Base-by-base conservation (phyloP, 2,888 invertebrate species). In the Orchestes rusci region DNA sequence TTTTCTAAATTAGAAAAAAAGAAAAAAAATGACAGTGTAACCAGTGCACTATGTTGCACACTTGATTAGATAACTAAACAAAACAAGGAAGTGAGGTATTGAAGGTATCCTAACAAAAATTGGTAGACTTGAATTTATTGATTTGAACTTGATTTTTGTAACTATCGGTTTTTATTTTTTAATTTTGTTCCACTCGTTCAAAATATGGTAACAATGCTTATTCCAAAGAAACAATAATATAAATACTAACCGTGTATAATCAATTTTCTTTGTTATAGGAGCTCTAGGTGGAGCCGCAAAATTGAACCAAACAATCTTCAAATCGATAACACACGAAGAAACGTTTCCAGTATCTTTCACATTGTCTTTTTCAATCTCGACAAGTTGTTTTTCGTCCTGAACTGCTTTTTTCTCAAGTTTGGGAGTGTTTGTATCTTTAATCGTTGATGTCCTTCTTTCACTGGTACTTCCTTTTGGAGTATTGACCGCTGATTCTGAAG, bases 211-310 rank as follows among this genome's bases (percentile, higher is more conserved):
- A n/a, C n/a, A n/a, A n/a, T n/a, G n/a, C n/a, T n/a, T n/a, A n/a
- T n/a, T n/a, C n/a, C 10, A 23, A 23, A 16, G 3, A 34, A 2
- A 10, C 17, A 17, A 15, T 16, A n/a, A 15, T 16, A 10, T 8
- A 8, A 34, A 4, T 5, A 20, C 31, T 31, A 65, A 84, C 84
- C 87, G 81, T 0, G 94, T 94, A 59, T 87, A 92, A 66, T 95
- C 94, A 56, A 95, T 91, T 70, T 93, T 93, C 54, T 89, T 78
- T 0, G 93, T 93, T 35, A 93, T 93, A 0, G 94, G 92, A 2
- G 92, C 89, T 50, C 91, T 79, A 0, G 95, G 95, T 0, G 96
- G 95, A 1, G 96, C 95, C 3, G 96, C 95, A 70, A 96, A 96
- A 66, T 95, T 95, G 60, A 96, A 92, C 95, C 95, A 96, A 32